Evolutionary conservation across 1,140 invertebrate genomes (phyloP).

Genomic region (Pseudobourletiella spinata): DNA sequence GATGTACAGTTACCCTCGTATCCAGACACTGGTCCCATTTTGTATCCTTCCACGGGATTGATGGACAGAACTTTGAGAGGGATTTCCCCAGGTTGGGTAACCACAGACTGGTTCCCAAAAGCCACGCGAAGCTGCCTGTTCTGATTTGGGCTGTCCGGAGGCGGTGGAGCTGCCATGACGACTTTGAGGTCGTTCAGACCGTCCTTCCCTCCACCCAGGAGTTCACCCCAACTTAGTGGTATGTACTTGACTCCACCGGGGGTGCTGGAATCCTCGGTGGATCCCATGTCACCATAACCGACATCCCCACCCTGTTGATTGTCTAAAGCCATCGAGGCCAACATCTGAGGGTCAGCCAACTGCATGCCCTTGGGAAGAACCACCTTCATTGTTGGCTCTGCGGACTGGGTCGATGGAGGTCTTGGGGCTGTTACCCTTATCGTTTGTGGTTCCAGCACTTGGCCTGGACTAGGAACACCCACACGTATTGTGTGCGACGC

Average conservation of each 20-base stretch:
- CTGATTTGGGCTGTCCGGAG: background rate
- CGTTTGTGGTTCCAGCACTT: background rate
- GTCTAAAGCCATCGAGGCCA: background rate
- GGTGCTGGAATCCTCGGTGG: background rate
- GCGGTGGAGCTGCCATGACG: conserved; percentile 4
- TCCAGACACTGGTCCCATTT: background rate
- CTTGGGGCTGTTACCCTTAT: background rate
- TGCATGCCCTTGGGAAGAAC: background rate
- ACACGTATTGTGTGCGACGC: background rate
- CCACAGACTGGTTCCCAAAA: background rate
- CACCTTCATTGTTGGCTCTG: background rate
- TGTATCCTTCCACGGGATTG: conserved; percentile 2
- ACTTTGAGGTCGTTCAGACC: conserved; percentile 1
- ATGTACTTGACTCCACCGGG: background rate
- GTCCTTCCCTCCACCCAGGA: background rate
- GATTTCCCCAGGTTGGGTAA: background rate
- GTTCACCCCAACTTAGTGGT: conserved; percentile 1
- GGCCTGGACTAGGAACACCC: background rate
- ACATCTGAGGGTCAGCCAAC: background rate
- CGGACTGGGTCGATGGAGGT: background rate
- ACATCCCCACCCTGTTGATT: background rate
- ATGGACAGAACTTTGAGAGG: conserved; percentile 1
- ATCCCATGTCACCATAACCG: background rate
- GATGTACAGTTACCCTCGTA: background rate
- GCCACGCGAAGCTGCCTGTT: conserved; percentile 3